Evolutionary conservation across 2,888 invertebrate genomes (phyloP).

Genomic region (Ormyrus pomaceus): DNA sequence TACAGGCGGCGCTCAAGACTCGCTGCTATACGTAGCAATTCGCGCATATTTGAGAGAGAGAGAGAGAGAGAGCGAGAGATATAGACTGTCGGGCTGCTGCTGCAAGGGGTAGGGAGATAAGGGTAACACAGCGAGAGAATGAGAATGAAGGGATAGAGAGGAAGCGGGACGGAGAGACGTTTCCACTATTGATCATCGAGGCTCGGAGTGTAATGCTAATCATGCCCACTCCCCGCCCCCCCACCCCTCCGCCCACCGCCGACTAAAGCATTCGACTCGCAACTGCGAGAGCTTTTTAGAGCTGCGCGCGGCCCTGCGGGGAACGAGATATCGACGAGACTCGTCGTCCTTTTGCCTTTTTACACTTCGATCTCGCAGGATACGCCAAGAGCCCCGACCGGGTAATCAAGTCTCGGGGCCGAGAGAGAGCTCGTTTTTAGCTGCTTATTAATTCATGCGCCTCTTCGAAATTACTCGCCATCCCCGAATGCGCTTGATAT

Average conservation of each 20-base stretch:
- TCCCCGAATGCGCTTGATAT: too few species aligned
- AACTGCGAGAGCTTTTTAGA: constrained; percentile 54
- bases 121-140: constrained; percentile 69
- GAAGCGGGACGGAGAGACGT: constrained; percentile 74
- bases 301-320: constrained; percentile 58
- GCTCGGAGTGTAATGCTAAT: constrained; percentile 76
- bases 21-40: constrained; percentile 64
- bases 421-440: too few species aligned
- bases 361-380: constrained; percentile 58
- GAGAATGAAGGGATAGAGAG: constrained; percentile 65
- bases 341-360: constrained; percentile 65
- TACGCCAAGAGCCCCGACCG: too few species aligned
- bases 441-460: too few species aligned
- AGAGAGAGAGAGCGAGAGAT: constrained; percentile 46
- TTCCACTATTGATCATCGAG: constrained; percentile 76
- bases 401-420: too few species aligned
- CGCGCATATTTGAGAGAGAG: constrained; percentile 72
- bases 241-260: constrained; percentile 51
- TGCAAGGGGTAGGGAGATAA: constrained; percentile 70
- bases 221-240: constrained; percentile 68
- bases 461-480: too few species aligned
- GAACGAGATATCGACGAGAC: constrained; percentile 72
- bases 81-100: constrained; percentile 39
- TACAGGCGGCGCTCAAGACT: constrained; percentile 42
- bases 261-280: constrained; percentile 57